Base-by-base conservation (phyloP, 2,113 vertebrate species). In the Pseudorhombus dupliciocellatus region DNA sequence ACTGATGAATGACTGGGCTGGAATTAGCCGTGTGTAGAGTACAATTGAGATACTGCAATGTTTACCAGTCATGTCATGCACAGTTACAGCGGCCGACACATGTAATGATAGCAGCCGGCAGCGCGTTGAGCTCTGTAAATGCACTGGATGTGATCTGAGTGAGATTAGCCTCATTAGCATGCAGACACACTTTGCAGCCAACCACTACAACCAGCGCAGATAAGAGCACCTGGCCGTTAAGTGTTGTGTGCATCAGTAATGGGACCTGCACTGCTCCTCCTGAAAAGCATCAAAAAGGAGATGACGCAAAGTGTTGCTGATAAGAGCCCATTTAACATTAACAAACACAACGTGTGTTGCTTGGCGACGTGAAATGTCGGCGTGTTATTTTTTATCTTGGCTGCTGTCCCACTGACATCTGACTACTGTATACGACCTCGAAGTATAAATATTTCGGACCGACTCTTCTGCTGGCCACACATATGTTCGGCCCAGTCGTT, bases 91-190 rank as follows among this genome's bases (percentile, higher is more conserved):
- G 3, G 2, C 10, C 10, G n/a, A 30, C 25, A 21, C 31, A 34
- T 51, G 10, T 8, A 22, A 42, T 20, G 24, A n/a, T 22, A 31
- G 48, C 1, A 3, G 40, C 18, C 18, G 30, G 37, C 46, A 37
- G n/a, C 48, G 20, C 42, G 52, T 53, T 55, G 10, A 62, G 52
- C 48, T 37, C 24, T 52, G 52, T 69, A 28, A 34, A 57, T 57
- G n/a, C 46, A 64, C 44, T 15, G 1, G 7, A 5, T 34, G 48
- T 37, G 44, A 53, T 68, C 44, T 62, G 2, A 20, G 51, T 66
- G 30, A 5, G 52, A 57, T 63, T 58, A 55, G 63, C 31, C 58
- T 71, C 46, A 69, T 65, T 73, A 44, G 61, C 70, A 76, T 73
- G 30, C 26, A 52, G 30, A 25, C 72, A 10, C 21, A 8, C 9